Base-by-base conservation (phyloP, 1,140 invertebrate species). In the Theocolax elegans region DNA sequence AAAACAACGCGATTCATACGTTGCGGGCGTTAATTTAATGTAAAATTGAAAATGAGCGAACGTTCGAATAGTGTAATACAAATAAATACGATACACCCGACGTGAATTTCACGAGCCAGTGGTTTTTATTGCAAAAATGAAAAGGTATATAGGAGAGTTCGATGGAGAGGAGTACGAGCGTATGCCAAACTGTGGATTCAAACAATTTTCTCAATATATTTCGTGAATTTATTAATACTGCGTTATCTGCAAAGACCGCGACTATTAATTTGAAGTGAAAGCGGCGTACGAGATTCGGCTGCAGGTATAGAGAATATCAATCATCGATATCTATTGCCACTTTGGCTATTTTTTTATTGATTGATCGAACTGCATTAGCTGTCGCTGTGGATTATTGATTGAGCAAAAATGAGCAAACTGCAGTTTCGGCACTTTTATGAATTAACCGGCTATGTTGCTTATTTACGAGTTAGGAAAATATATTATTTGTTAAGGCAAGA, bases 221-320 rank as follows among this genome's bases (percentile, higher is more conserved):
- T 19, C 49, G 19, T 53, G 40, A 65, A 65, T 65, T 65, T 65
- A 65, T 25, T 65, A 54, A 54, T 54, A 65, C 38, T 35, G 23
- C 51, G 64, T 66, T 66, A 66, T 66, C 64, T 54, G 38, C 25
- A 54, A 21, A 54, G 7, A 25, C 19, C 38, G 53, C 40, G 42
- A 48, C 65, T 58, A 59, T 67, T 67, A 58, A 67, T 59, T 59
- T 59, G 19, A 59, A 48, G 65, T 42, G 54, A 42, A 67, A 67
- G 42, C 17, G 6, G 38, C 12, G 29, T n/a, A 40, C 10, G 2
- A 17, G 38, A 58, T 21, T 29, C n/a, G 48, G 10, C 8, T 1
- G 29, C 19, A 49, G 21, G 10, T 13, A 19, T 1, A 60, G 12
- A 17, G 58, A 35, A 25, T 62, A 68, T 68, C 67, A 68, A 68